A percentile compares a stretch with the other conserved stretches of the same genome.
These are phyloP conservation scores for Vicugna pacos DNA, from an alignment of 2,113 vertebrate genomes.

Conservation along the genomic window DNA sequence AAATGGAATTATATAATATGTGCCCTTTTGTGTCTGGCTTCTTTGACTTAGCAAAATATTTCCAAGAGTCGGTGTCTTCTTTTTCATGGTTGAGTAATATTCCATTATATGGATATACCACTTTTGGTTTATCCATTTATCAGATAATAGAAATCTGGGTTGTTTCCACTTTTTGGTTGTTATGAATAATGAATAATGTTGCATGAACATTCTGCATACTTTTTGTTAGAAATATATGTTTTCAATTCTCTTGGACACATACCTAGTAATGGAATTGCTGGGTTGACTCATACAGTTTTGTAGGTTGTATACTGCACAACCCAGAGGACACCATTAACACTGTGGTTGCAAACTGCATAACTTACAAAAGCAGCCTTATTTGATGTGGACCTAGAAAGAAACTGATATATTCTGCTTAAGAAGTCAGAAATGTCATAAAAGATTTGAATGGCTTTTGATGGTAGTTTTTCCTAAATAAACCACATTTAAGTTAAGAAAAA, in stretches of 20 bases:
- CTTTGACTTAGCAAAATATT: neutral
- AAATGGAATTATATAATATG: neutral
- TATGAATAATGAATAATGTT: neutral
- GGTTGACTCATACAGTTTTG: neutral
- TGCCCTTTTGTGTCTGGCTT: neutral
- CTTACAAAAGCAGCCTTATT: neutral
- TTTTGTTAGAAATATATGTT: neutral
- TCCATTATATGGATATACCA: neutral
- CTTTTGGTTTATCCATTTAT: neutral
- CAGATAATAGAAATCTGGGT: neutral
- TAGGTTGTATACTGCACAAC: neutral
- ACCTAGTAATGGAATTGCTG: neutral
- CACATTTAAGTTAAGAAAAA: neutral
- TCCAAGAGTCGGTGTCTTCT: neutral
- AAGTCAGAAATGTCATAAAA: slow-evolving; percentile 3
- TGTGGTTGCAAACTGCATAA: neutral
- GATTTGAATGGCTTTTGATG: neutral
- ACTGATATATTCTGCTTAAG: neutral
- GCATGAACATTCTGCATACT: neutral
- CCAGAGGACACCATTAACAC: neutral
- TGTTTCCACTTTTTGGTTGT: neutral
- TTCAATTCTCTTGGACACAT: neutral
- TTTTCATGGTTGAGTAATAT: neutral
- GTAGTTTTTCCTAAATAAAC: slow-evolving; percentile 4
- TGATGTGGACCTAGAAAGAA: neutral